phyloP scores from a whole-genome alignment of 2,113 vertebrate species.

The Phycodurus eques region DNA sequence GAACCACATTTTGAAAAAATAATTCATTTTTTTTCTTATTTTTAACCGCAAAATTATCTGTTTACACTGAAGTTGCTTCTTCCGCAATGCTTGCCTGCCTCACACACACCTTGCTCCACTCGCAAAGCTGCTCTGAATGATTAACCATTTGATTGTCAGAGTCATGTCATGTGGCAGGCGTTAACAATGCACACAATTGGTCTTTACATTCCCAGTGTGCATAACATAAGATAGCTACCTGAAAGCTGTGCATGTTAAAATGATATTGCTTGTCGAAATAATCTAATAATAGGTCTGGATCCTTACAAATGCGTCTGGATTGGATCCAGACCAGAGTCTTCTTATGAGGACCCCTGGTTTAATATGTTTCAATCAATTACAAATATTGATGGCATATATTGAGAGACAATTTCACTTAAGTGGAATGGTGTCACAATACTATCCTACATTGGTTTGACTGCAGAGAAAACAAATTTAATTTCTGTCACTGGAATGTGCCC shows the following conservation, averaged over 20 bases:
- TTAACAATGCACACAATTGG: background rate
- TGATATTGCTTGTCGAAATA: background rate
- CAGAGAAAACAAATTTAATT: background rate
- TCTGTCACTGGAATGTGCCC: background rate
- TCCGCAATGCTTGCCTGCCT: background rate
- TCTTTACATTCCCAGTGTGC: background rate
- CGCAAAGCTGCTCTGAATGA: background rate
- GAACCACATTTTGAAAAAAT: background rate
- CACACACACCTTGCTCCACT: background rate
- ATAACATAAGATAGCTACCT: background rate
- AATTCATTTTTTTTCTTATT: background rate
- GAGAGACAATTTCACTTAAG: background rate
- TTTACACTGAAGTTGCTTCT: background rate
- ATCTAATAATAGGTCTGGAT: background rate
- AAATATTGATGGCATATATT: background rate
- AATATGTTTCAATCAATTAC: background rate
- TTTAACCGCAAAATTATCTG: background rate
- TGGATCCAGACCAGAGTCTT: background rate
- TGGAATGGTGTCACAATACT: background rate
- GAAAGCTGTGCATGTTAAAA: background rate
- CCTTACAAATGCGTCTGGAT: background rate
- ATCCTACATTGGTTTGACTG: background rate
- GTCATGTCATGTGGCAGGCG: background rate
- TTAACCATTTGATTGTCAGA: background rate
- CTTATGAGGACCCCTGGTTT: background rate